phyloP scores from a whole-genome alignment of 1,140 invertebrate genomes.

The Paralvinella palmiformis region DNA sequence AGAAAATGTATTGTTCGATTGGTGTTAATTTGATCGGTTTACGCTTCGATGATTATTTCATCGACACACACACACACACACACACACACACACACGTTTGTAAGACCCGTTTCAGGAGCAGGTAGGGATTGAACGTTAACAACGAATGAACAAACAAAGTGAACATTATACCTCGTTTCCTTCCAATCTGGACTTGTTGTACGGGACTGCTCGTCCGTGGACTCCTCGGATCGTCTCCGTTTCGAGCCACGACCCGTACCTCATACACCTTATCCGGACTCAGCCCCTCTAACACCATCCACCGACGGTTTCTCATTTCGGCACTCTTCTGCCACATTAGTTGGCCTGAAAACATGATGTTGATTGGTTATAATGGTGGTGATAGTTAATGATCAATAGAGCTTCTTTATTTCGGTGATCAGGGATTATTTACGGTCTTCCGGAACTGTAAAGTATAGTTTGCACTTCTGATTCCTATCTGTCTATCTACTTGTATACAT shows the following conservation, averaged over 20 bases:
- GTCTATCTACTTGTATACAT: too few species aligned
- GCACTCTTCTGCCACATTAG: background rate
- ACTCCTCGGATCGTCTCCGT: constrained; percentile 9
- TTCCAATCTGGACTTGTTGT: constrained; percentile 16
- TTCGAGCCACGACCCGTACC: constrained; percentile 13
- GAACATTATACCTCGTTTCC: constrained; percentile 17
- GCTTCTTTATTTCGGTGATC: too few species aligned
- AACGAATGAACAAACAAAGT: too few species aligned
- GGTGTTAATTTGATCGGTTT: too few species aligned
- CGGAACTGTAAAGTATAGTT: too few species aligned
- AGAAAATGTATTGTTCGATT: too few species aligned
- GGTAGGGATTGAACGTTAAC: too few species aligned
- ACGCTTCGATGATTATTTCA: too few species aligned
- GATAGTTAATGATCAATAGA: too few species aligned
- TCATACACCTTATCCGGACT: constrained; percentile 13
- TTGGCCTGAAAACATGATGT: background rate
- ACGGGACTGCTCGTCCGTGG: constrained; percentile 9
- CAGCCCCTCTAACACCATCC: constrained; percentile 17
- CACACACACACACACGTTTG: background rate
- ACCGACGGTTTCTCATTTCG: background rate
- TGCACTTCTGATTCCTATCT: too few species aligned
- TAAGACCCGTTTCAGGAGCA: too few species aligned
- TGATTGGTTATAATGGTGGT: background rate
- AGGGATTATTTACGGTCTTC: too few species aligned
- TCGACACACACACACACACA: background rate